Evolutionary conservation across 2,113 vertebrate species (phyloP).

Genomic region (Okapia johnstoni): DNA sequence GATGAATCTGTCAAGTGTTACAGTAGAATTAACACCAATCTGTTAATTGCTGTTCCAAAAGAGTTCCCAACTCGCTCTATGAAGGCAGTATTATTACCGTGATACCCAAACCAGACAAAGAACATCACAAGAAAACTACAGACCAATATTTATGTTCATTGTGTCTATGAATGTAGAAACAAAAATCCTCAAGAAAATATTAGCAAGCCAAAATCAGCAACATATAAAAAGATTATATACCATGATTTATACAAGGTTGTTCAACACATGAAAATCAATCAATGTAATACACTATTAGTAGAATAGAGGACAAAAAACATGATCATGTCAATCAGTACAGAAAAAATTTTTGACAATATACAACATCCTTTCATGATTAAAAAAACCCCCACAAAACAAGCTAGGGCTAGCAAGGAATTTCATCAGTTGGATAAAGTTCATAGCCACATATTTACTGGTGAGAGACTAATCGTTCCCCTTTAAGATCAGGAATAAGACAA

Average conservation of each 20-base stretch:
- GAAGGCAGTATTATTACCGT: neutral
- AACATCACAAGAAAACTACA: neutral
- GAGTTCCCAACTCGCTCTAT: neutral
- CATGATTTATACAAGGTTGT: neutral
- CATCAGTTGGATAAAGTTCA: neutral
- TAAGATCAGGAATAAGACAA: neutral
- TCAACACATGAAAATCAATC: neutral
- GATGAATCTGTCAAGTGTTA: neutral
- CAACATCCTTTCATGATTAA: neutral
- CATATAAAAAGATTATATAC: neutral
- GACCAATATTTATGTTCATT: neutral
- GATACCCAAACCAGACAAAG: neutral
- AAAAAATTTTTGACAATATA: neutral
- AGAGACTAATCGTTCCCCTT: neutral
- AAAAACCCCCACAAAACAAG: neutral
- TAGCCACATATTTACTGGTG: neutral
- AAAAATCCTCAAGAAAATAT: constrained; percentile 7
- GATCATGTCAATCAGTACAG: neutral
- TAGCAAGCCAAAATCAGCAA: neutral
- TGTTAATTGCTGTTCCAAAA: neutral
- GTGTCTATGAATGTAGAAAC: neutral
- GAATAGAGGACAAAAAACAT: neutral
- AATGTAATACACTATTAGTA: neutral
- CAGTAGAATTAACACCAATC: neutral
- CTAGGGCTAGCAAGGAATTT: neutral